Evolutionary conservation across 2,888 invertebrate genomes (phyloP), one percentile per base, ranked within the genome.

Genomic region (Sarcophaga rosellei): DNA sequence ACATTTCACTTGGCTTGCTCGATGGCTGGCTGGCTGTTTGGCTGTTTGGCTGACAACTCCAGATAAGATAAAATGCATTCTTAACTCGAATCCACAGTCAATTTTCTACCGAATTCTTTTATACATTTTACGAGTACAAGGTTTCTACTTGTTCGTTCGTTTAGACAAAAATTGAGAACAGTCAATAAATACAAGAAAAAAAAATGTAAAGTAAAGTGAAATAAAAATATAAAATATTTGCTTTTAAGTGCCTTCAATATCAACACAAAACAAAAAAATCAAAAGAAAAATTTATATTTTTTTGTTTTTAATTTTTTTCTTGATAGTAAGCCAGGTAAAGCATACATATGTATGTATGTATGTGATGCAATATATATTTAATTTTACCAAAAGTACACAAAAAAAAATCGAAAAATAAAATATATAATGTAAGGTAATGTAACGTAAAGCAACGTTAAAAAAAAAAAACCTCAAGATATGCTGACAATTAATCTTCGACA

Each of bases 41-140:
- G 35, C 35, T 35, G 35, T 6, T 6, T 35, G 12, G 53, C 53
- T 53, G 15, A 17, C 17, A 53, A 53, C 53, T 53, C 4, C 17
- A 82, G 86, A 86, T 86, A 86, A 86, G 86, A 86, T 86, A 86
- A 86, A 84, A 63, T 70, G 79, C 66, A 79, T 68, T 85, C 61
- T 25, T 53, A 53, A 53, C 15, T 53, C 17, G 53, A 53, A 53
- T 53, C 17, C 4, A 35, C 10, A 47, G 72, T 78, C 12, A 59
- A 63, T 74, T 78, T 74, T 44, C 20, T 65, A 3, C 73, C 17
- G 68, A 81, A 85, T 66, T 44, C 35, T 10, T 53, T 53, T 12
- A 12, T 4, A 53, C 4, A 53, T 17, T 17, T 53, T 53, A 15
- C 10, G 53, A 53, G 20, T 47, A 61, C 15, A 61, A 63, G 15